phyloP scores from a whole-genome alignment of 1,140 invertebrate species.

The Drosophila malerkotliana region DNA sequence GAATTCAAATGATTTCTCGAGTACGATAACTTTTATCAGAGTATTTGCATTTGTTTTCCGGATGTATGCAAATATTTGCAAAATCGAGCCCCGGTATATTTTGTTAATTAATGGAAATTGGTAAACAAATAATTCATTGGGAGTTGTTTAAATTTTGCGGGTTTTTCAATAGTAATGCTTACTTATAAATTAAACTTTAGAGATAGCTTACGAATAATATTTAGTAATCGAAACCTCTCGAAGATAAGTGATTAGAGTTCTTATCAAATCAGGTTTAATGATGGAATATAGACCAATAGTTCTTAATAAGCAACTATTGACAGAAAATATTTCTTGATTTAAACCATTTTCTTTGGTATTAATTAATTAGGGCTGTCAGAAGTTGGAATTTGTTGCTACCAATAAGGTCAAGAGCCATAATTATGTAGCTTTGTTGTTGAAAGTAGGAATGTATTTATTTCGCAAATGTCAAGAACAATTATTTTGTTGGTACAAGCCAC shows the following conservation, averaged over 20 bases:
- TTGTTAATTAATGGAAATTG: background rate
- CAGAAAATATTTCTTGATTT: too few species aligned
- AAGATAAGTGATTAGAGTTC: background rate
- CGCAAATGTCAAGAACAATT: too few species aligned
- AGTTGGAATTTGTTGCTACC: too few species aligned
- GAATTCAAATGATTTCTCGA: conserved; percentile 23
- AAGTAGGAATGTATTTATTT: too few species aligned
- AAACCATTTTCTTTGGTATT: too few species aligned
- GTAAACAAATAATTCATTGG: background rate
- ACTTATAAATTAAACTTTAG: background rate
- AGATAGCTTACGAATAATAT: background rate
- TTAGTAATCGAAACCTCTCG: background rate
- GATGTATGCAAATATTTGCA: conserved; percentile 9
- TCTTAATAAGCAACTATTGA: too few species aligned
- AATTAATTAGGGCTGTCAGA: too few species aligned
- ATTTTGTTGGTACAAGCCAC: too few species aligned
- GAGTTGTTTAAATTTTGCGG: background rate
- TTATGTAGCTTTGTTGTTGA: too few species aligned
- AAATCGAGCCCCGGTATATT: background rate
- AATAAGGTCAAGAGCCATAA: too few species aligned
- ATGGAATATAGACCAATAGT: background rate
- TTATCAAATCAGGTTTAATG: background rate
- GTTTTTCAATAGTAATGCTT: background rate
- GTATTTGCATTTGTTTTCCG: conserved; percentile 1
- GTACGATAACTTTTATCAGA: conserved; percentile 1